A percentile compares a stretch with the other conserved stretches of the same genome.
Conservation (phyloP, 2,113 vertebrate genomes). For the Merops nubicus region DNA sequence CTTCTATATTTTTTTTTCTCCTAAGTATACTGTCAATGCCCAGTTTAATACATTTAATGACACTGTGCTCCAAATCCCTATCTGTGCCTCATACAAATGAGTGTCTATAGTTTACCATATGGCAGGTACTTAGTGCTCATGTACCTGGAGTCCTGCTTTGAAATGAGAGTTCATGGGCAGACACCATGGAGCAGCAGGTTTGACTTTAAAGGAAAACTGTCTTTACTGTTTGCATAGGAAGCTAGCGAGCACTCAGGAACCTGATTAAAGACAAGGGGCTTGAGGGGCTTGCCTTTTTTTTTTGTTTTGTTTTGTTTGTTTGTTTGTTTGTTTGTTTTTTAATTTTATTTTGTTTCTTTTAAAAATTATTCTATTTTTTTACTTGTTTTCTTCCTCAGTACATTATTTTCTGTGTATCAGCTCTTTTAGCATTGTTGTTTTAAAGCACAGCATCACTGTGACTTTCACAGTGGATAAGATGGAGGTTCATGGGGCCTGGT, state of each 20-base stretch:
- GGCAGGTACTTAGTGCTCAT: neutral
- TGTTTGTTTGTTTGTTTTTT: too few species aligned
- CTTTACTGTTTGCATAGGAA: neutral
- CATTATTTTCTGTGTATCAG: neutral
- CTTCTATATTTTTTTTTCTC: neutral
- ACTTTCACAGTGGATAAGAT: neutral
- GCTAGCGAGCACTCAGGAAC: neutral
- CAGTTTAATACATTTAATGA: neutral
- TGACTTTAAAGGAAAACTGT: neutral
- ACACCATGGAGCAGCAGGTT: fast-evolving
- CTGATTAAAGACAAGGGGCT: neutral
- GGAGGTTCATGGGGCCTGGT: neutral
- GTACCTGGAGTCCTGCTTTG: neutral
- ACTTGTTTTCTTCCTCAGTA: neutral
- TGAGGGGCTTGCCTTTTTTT: neutral
- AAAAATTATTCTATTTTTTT: too few species aligned
- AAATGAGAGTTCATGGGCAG: neutral
- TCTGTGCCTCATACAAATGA: neutral
- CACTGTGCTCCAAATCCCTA: neutral
- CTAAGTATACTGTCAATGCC: neutral
- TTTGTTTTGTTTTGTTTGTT: neutral
- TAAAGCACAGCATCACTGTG: neutral
- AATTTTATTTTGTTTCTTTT: too few species aligned
- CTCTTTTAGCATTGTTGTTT: neutral
- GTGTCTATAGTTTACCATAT: neutral